phyloP scores from a whole-genome alignment of 2,888 invertebrate species.

The Drosophila pegasa region DNA sequence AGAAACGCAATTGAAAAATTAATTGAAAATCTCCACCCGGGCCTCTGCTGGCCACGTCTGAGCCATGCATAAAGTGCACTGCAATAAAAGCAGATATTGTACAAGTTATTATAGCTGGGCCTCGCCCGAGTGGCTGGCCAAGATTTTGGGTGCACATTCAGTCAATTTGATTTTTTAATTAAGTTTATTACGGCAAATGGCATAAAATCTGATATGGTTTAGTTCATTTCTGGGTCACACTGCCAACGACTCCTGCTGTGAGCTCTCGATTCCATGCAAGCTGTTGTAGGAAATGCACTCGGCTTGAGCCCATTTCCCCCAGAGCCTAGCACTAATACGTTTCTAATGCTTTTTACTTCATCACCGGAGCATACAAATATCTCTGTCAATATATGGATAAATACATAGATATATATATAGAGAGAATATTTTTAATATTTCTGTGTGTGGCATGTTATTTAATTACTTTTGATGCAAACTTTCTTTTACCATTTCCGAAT shows the following conservation, averaged over 20 bases:
- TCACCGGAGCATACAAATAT: constrained; percentile 13
- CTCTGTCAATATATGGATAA: not conserved
- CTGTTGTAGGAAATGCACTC: constrained; percentile 31
- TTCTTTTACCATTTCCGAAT: constrained; percentile 56
- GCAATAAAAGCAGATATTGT: constrained; percentile 42
- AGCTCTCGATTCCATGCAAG: too few species aligned
- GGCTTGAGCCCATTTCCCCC: not conserved
- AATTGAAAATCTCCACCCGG: constrained; percentile 59
- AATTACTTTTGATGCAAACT: constrained; percentile 62
- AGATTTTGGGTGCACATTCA: constrained; percentile 30
- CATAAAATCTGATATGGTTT: constrained; percentile 72
- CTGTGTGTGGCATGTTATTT: constrained; percentile 48
- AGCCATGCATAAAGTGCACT: constrained; percentile 36
- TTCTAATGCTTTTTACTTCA: constrained; percentile 63
- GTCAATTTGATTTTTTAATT: constrained; percentile 73
- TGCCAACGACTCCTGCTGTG: constrained; percentile 63
- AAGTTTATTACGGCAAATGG: constrained; percentile 74
- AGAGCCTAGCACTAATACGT: constrained; percentile 56
- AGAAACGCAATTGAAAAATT: constrained; percentile 51
- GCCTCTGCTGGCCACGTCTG: constrained; percentile 8
- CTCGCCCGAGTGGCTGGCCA: constrained; percentile 17
- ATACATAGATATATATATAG: not conserved
- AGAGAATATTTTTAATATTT: too few species aligned
- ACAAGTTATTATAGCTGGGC: constrained; percentile 34
- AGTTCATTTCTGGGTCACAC: constrained; percentile 69